Evolutionary conservation across 2,888 invertebrate genomes (phyloP), one percentile per base, ranked within the genome.

Genomic region (Alloplasta piceator): DNA sequence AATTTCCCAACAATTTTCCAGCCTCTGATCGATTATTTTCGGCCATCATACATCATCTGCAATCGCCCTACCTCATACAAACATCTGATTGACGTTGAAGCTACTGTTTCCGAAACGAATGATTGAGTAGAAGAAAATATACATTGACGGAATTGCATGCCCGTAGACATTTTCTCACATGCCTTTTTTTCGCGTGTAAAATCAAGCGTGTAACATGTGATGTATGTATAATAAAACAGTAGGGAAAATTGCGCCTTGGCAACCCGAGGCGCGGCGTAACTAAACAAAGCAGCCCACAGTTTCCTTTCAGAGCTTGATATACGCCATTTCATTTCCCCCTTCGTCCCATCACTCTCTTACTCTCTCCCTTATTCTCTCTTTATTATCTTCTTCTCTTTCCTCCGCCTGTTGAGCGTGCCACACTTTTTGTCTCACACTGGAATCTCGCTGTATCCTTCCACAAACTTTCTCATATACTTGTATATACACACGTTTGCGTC

Each of bases 201-300:
- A 6, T 26, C 9, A 16, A 46, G 36, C 4, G 46, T 70, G 61
- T 58, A 46, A 64, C 58, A 56, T 64, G 10, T 50, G 16, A 73
- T 60, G 55, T 74, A 50, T 70, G 64, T 52, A 48, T 4, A 48
- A 6, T 48, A 75, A 60, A 75, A 63, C 6, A 12, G 70, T 48
- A 26, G 81, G 63, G 74, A 74, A 78, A 81, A 78, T 80, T 75
- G 74, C 71, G 66, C 60, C 68, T 26, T 72, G 80, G 74, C 67
- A 64, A 80, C 72, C 78, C 58, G 78, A 75, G 75, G 74, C 78
- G 80, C 82, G 80, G 83, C 84, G 84, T 82, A 81, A 84, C 80
- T 83, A 67, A 83, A 84, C 84, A 84, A 84, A 84, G 84, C 84
- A 77, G 66, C 84, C 84, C 82, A 84, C 83, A 82, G 84, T 83